Evolutionary conservation across 2,113 vertebrate genomes (phyloP).

Genomic region (Apteryx owenii): DNA sequence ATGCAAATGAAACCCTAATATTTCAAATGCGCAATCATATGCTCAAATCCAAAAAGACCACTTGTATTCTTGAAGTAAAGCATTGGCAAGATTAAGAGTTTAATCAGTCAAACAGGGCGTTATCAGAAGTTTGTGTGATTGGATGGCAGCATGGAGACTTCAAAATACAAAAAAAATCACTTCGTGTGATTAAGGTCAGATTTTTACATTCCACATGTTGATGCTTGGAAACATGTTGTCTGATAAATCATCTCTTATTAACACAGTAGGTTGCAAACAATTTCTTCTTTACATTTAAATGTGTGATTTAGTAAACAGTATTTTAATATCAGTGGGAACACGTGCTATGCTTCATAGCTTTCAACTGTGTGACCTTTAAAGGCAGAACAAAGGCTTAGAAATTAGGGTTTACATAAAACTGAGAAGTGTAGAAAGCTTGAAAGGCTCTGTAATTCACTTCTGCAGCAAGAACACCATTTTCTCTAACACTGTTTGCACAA

Average conservation of each 20-base stretch:
- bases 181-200: background rate
- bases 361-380: conserved; percentile 56
- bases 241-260: conserved; percentile 50
- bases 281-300: conserved; percentile 55
- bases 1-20: conserved; percentile 58
- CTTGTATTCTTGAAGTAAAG: conserved; percentile 46
- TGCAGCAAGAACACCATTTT: conserved; percentile 57
- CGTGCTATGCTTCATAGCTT: conserved; percentile 50
- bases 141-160: background rate
- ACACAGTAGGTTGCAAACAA: conserved; percentile 17
- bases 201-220: conserved; percentile 48
- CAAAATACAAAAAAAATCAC: background rate
- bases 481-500: conserved; percentile 43
- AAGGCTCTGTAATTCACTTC: conserved; percentile 56
- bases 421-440: conserved; percentile 35
- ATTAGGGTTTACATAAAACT: conserved; percentile 59
- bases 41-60: conserved; percentile 34
- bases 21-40: conserved; percentile 60
- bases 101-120: conserved; percentile 49
- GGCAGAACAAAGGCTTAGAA: conserved; percentile 63
- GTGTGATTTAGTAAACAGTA: conserved; percentile 55
- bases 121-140: conserved; percentile 48
- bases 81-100: conserved; percentile 33
- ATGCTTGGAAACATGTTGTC: conserved; percentile 19
- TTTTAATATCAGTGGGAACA: conserved; percentile 49